Base-by-base conservation (phyloP, 2,888 invertebrate genomes). In the Xylota segnis region DNA sequence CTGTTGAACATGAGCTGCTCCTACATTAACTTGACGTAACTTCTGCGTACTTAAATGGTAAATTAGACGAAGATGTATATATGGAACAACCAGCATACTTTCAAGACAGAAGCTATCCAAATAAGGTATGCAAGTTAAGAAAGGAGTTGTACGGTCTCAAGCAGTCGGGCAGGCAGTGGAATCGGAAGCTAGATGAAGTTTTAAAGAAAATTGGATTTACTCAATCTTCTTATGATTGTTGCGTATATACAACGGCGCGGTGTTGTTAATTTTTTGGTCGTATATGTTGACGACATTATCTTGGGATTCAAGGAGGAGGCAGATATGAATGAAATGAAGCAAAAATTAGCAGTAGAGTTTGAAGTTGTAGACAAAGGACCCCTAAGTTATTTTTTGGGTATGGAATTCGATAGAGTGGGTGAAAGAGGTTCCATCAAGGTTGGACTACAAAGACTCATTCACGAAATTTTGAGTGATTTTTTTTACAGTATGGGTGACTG, bases 161-260 rank as follows among this genome's bases (percentile, higher is more conserved):
- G 14, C 71, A 71, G 34, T 58, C 71, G 9, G 59, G 56, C 7
- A 32, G 63, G 14, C 32, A 32, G n/a, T 65, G 74, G 52, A 74
- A 74, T 16, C 40, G 18, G 2, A 74, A 74, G 9, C 29, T 74
- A 14, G 43, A 74, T 14, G 23, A 23, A 4, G 43, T 63, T 0
- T 32, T 75, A 14, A 1, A 45, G 43, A 43, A 63, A 34, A 18
- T 56, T 76, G 58, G 66, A 27, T 52, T 52, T 4, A 27, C 12
- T 12, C 52, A 27, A n/a, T 52, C 52, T 12, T 52, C 27, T n/a
- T 52, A 52, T 27, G 27, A 52, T n/a, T 27, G 23, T 23, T 27
- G 52, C 12, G 52, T 52, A n/a, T 52, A 52, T n/a, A 52, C 52
- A 2, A 9, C 18, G 6, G 6, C 7, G 0, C 23, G 65, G 45